A percentile compares a stretch with the other conserved stretches of the same genome.
phyloP scores from a whole-genome alignment of 2,797 vertebrate species.

The Stomatorhinus walkeri region DNA sequence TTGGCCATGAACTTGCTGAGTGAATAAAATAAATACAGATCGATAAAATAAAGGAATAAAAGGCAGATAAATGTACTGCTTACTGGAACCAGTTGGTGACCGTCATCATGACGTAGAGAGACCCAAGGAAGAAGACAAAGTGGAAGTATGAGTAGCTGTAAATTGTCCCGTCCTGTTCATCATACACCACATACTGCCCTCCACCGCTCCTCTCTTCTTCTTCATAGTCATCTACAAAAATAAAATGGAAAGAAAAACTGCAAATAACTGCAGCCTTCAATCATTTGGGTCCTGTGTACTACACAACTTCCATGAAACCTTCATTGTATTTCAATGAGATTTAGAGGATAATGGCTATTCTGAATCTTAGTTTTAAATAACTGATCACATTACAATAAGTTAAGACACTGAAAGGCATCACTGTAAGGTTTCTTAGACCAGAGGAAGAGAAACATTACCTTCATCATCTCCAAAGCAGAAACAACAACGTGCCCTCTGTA shows the following conservation, averaged over 20 bases:
- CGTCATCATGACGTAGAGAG: conserved; percentile 97
- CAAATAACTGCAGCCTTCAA: not conserved
- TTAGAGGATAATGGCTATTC: not conserved
- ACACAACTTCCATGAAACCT: not conserved
- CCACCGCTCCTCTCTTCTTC: conserved; percentile 56
- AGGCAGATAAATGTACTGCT: conserved; percentile 47
- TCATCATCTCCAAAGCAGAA: conserved; percentile 78
- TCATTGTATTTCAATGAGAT: not conserved
- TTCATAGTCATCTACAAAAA: conserved; percentile 57
- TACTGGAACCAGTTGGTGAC: conserved; percentile 98
- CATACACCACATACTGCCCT: conserved; percentile 78
- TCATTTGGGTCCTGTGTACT: not conserved
- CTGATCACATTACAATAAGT: not conserved
- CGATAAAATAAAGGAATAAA: not conserved
- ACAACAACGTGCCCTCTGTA: conserved; percentile 88
- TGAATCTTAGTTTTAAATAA: not conserved
- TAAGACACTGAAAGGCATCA: not conserved
- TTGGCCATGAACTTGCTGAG: not conserved
- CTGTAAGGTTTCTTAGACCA: not conserved
- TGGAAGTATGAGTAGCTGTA: conserved; percentile 91
- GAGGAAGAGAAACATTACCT: conserved; percentile 57
- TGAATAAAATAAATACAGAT: not conserved
- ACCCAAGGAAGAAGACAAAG: conserved; percentile 89
- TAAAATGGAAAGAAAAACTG: not conserved
- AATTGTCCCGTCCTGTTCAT: conserved; percentile 76